These are phyloP conservation scores for Gouania willdenowi DNA, from an alignment of 2,797 vertebrate genomes.

Conservation along the genomic window DNA sequence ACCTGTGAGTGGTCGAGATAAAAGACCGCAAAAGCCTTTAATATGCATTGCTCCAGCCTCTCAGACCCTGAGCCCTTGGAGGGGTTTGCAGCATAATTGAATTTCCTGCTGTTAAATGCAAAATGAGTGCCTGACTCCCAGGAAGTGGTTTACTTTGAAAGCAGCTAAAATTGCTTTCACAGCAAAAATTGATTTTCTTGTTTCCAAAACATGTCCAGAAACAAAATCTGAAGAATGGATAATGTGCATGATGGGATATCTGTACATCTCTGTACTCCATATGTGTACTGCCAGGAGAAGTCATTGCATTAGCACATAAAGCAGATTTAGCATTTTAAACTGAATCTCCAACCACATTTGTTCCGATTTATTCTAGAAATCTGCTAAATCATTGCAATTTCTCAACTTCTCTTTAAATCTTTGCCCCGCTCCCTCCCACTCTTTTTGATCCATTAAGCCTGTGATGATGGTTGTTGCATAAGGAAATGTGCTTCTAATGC, in stretches of 20 bases:
- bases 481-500: conserved; percentile 54
- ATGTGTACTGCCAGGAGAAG: conserved; percentile 7
- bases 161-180: conserved; percentile 75
- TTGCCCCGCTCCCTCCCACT: background rate
- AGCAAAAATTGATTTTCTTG: conserved; percentile 78
- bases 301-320: background rate
- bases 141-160: conserved; percentile 74
- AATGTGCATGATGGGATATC: conserved; percentile 23
- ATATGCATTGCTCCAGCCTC: conserved; percentile 41
- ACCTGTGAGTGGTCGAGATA: conserved; percentile 48
- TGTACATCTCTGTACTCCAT: conserved; percentile 31
- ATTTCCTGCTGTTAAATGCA: conserved; percentile 70
- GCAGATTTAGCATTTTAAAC: background rate
- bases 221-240: conserved; percentile 34
- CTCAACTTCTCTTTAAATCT: conserved; percentile 7
- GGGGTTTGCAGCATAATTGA: conserved; percentile 63
- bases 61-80: conserved; percentile 54
- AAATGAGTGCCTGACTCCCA: conserved; percentile 55
- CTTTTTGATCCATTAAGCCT: conserved; percentile 43
- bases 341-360: background rate
- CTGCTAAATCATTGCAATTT: conserved; percentile 5
- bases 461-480: conserved; percentile 38
- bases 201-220: conserved; percentile 62
- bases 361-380: conserved; percentile 20
- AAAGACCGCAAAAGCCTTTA: conserved; percentile 57